A percentile compares a stretch with the other conserved stretches of the same genome.
Evolutionary conservation across 2,888 invertebrate species (phyloP).

Genomic region (Hemicrepidius hirtus): DNA sequence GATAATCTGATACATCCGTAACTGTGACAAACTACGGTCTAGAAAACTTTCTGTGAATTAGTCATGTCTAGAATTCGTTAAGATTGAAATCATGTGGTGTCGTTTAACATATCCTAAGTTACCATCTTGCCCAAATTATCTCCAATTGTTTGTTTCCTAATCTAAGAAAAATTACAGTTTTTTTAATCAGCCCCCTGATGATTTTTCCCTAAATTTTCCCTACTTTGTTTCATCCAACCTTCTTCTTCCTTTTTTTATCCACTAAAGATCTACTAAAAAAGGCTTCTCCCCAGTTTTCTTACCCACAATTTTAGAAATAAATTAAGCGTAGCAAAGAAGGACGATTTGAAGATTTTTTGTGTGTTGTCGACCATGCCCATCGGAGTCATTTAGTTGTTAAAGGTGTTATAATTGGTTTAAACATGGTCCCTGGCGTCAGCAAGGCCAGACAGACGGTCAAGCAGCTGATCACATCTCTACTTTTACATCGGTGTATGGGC

Average conservation of each 20-base stretch:
- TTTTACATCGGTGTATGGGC: conserved; percentile 59
- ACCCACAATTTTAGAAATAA: conserved; percentile 5
- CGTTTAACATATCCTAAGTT: conserved; percentile 7
- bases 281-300: not conserved
- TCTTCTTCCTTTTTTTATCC: too few species aligned
- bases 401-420: conserved; percentile 73
- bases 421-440: conserved; percentile 71
- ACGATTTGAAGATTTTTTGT: conserved; percentile 54
- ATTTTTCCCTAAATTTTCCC: too few species aligned
- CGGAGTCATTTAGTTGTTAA: conserved; percentile 70
- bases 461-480: conserved; percentile 58
- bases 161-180: too few species aligned
- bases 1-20: not conserved
- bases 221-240: too few species aligned
- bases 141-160: not conserved
- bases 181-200: too few species aligned
- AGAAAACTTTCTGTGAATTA: conserved; percentile 12
- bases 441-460: conserved; percentile 68
- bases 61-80: not conserved
- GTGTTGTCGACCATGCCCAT: conserved; percentile 68
- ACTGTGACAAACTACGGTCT: not conserved
- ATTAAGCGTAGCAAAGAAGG: conserved; percentile 16
- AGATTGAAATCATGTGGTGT: conserved; percentile 8
- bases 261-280: not conserved
- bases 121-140: not conserved